Base-by-base conservation (phyloP, 2,797 vertebrate genomes). In the Naso thynnoides region DNA sequence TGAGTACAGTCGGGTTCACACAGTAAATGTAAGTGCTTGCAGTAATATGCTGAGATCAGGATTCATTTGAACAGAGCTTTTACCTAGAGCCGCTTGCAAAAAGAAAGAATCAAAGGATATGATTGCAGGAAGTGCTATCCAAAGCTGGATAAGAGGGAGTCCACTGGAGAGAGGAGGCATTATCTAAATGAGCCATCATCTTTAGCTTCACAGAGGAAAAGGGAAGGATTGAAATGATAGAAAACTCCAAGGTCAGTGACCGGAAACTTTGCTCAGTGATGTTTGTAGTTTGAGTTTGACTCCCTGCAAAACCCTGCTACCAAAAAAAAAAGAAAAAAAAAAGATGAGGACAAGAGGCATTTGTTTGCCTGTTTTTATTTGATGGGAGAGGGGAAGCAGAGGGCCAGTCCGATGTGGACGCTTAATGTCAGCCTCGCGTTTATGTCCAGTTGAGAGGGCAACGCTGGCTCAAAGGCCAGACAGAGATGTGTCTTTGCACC, bases 1-100 rank as follows among this genome's bases (percentile, higher is more conserved):
- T 21, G 39, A 71, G 64, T 3, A 8, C 33, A 6, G 68, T 41
- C 66, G 73, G 41, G 81, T 76, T 56, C 60, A 60, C 45, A 44
- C 49, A 21, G 47, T 58, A 56, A 60, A 58, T 70, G 26, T 64
- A 47, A 85, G 67, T 84, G 64, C 69, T 52, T n/a, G 54, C 54
- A 29, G 70, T 80, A 83, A 81, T 78, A 49, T 14, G 24, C 69
- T 39, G 60, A 39, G 42, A 78, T 77, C 49, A 53, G 55, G 47
- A 68, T 69, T 85, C 66, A 79, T 76, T 81, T 82, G 78, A 83
- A 47, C 52, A 21, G 55, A 71, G 81, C 85, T 78, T 86, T 88
- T 78, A 83, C 68, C 61, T 53, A 0, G 48, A 84, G 57, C 55
- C 36, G 47, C 66, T 67, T 13, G 11, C 29, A 27, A n/a, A 58